phyloP scores from a whole-genome alignment of 2,888 invertebrate species.

The Alsophila aescularia region DNA sequence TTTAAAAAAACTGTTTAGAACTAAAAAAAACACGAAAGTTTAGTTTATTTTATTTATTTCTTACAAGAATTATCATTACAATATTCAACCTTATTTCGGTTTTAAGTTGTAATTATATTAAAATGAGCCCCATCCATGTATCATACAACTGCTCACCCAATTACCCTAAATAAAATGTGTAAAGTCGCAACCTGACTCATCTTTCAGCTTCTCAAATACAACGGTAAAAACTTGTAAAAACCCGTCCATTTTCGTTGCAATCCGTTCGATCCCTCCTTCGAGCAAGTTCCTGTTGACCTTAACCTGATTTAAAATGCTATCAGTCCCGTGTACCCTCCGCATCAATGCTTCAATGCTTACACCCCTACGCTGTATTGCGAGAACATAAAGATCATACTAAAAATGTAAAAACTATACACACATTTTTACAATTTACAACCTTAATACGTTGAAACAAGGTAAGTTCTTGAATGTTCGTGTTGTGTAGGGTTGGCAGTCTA shows the following conservation, averaged over 20 bases:
- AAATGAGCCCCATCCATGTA: no score
- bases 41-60: no score
- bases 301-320: conserved; percentile 83
- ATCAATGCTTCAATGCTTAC: conserved; percentile 29
- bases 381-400: conserved; percentile 43
- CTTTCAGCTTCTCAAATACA: background rate
- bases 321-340: conserved; percentile 50
- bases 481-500: conserved; percentile 54
- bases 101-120: no score
- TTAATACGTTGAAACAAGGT: conserved; percentile 18
- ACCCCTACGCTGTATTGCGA: conserved; percentile 36
- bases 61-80: no score
- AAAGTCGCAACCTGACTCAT: no score
- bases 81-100: no score
- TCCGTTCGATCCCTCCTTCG: conserved; percentile 8
- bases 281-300: conserved; percentile 67
- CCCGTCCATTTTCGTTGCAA: background rate
- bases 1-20: no score
- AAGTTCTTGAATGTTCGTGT: conserved; percentile 20
- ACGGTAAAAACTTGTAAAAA: background rate
- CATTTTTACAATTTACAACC: conserved; percentile 2
- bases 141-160: no score
- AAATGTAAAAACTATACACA: conserved; percentile 35
- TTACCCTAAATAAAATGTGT: no score
- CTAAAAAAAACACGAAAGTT: no score